A percentile compares a stretch with the other conserved stretches of the same genome.
Conservation (phyloP, 2,888 invertebrate genomes). For the Parthenolecanium corni region DNA sequence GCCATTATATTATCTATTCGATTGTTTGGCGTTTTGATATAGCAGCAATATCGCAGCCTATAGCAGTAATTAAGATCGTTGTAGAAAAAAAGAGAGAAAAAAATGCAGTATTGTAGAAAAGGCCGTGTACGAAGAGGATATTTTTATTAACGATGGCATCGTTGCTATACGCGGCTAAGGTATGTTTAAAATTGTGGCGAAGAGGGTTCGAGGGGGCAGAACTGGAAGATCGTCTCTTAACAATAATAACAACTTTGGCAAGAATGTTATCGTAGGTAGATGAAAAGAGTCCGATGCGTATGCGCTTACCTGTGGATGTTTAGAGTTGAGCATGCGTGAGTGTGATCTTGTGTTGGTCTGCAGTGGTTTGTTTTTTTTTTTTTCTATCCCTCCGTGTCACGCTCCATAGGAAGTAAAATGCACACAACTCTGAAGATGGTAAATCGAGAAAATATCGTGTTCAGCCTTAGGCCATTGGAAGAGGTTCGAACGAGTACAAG, state of each 20-base stretch:
- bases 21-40: too few relatives aligned
- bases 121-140: too few relatives aligned
- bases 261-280: slow-evolving; percentile 8
- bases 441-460: slow-evolving; percentile 21
- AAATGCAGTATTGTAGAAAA: too few relatives aligned
- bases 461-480: slow-evolving; percentile 12
- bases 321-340: neutral
- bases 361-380: slow-evolving; percentile 1
- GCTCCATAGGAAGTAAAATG: neutral
- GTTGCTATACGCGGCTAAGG: too few relatives aligned
- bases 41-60: too few relatives aligned
- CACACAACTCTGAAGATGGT: neutral
- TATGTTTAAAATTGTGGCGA: too few relatives aligned
- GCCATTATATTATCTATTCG: too few relatives aligned
- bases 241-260: slow-evolving; percentile 4
- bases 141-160: too few relatives aligned
- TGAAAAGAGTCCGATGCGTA: neutral
- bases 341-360: neutral
- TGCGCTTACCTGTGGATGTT: neutral
- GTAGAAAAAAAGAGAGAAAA: too few relatives aligned
- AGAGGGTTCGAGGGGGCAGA: neutral
- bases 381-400: neutral
- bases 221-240: neutral
- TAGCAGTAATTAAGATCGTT: too few relatives aligned
- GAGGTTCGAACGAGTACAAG: slow-evolving; percentile 3